Evolutionary conservation across 2,113 vertebrate species (phyloP).

Genomic region (Drymodes brunneopygia): DNA sequence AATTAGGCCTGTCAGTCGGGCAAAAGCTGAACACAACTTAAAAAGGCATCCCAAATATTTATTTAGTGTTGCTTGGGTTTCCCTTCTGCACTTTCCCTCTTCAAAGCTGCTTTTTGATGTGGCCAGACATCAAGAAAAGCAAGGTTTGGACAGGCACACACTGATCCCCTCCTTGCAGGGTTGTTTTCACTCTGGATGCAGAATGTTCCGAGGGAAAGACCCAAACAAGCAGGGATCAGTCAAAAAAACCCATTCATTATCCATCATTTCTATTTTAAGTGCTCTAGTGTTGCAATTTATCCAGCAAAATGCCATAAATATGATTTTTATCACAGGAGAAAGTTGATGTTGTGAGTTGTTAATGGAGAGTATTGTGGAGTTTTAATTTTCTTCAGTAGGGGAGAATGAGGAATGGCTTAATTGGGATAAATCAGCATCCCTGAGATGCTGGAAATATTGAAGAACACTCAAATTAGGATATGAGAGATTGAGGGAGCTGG

Average conservation of each 20-base stretch:
- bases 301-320: background rate
- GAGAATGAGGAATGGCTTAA: background rate
- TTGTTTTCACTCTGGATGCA: background rate
- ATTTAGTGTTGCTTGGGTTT: background rate
- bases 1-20: background rate
- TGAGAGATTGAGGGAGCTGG: background rate
- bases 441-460: background rate
- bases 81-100: background rate
- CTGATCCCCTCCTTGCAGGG: background rate
- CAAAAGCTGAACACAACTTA: background rate
- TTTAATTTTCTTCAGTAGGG: background rate
- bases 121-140: conserved; percentile 9
- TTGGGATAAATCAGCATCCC: background rate
- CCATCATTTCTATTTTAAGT: background rate
- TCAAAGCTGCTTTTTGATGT: background rate
- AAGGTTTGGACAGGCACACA: background rate
- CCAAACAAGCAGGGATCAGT: background rate
- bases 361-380: background rate
- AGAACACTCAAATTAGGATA: background rate
- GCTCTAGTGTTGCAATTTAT: background rate
- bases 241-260: background rate
- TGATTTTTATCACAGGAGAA: background rate
- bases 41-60: conserved; percentile 33
- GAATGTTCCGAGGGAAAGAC: background rate
- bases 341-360: background rate